Conservation (phyloP, 2,797 vertebrate genomes). For the Hippoglossus hippoglossus region DNA sequence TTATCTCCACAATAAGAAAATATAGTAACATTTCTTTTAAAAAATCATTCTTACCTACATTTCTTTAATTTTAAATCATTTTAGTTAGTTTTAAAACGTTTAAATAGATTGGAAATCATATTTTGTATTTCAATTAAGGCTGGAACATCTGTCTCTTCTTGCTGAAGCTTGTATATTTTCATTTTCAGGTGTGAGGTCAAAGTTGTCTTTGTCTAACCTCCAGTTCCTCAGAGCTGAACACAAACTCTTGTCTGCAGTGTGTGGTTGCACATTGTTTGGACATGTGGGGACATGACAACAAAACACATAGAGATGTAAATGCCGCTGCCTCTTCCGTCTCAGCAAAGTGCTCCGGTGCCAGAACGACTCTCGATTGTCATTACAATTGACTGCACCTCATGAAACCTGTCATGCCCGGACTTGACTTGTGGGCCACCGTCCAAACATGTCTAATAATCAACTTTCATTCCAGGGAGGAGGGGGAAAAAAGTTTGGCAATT, state of each 20-base stretch:
- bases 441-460: constrained; percentile 33
- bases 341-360: constrained; percentile 23
- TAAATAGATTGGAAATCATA: not conserved
- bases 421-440: constrained; percentile 38
- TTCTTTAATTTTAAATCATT: too few species aligned
- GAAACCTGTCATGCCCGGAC: constrained; percentile 58
- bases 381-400: constrained; percentile 45
- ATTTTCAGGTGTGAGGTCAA: not conserved
- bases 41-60: too few species aligned
- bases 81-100: too few species aligned
- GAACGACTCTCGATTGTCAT: constrained; percentile 59
- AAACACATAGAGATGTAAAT: constrained; percentile 33
- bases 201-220: constrained; percentile 3
- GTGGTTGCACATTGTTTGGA: constrained; percentile 49
- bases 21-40: too few species aligned
- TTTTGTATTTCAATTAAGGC: not conserved
- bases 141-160: not conserved
- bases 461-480: not conserved
- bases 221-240: constrained; percentile 11
- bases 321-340: not conserved
- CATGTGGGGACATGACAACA: constrained; percentile 49
- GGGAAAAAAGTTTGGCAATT: not conserved
- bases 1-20: too few species aligned
- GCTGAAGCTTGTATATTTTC: not conserved
- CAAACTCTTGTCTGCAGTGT: constrained; percentile 8